Conservation (phyloP, 2,113 vertebrate genomes). For the Nannospalax galili region DNA sequence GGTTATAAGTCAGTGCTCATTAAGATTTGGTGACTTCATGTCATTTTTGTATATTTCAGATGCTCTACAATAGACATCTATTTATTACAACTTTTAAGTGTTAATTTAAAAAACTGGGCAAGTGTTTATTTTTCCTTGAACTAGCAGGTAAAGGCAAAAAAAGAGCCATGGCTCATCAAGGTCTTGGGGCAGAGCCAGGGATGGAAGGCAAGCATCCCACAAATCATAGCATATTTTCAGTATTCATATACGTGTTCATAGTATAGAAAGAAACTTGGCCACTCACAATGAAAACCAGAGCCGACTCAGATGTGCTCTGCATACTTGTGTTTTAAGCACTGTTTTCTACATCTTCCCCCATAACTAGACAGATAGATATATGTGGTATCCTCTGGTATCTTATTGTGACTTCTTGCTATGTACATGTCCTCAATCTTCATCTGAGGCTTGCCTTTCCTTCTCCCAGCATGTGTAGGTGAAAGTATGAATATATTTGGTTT, state of each 20-base stretch:
- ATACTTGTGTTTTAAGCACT: neutral
- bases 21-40: neutral
- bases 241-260: neutral
- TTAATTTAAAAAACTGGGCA: slow-evolving; percentile 1
- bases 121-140: neutral
- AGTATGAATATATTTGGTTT: neutral
- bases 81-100: slow-evolving; percentile 28
- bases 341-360: neutral
- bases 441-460: neutral
- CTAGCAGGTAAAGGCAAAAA: neutral
- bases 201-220: neutral
- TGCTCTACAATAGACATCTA: neutral
- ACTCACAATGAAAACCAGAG: neutral
- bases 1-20: neutral
- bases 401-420: neutral
- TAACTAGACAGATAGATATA: neutral
- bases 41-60: neutral
- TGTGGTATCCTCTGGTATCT: neutral
- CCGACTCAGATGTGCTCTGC: neutral
- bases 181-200: neutral
- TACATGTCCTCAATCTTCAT: neutral
- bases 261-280: neutral
- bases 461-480: neutral
- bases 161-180: rapidly evolving
- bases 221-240: neutral